Evolutionary conservation across 2,113 vertebrate genomes (phyloP), one percentile per base, ranked within the genome.

Genomic region (Sinocyclocheilus maitianheensis): DNA sequence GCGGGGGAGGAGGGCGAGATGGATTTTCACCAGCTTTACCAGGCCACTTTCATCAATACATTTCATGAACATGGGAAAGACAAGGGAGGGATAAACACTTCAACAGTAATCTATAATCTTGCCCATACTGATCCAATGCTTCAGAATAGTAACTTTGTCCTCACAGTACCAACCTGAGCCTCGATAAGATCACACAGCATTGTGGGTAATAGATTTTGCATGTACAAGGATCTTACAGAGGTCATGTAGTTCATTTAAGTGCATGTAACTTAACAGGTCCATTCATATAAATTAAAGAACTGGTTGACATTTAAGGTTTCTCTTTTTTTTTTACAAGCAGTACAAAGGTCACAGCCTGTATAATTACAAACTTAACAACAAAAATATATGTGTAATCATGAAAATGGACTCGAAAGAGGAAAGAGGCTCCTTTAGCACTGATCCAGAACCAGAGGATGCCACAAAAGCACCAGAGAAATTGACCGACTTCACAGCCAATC

Each of bases 301-400:
- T 53, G 43, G 3, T 74, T 26, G 51, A 80, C 60, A 22, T 67
- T 55, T 7, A 78, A 37, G 20, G 51, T 65, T 84, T 16, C 53
- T 83, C 22, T 67, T 11, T 10, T 11, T 46, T 55, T 84, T 76
- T 16, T 13, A 65, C 67, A 85, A 2, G 24, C 69, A 84, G 26
- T 65, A 81, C 85, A 75, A 60, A 86, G 71, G 80, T 81, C 87
- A 82, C 51, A 77, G 84, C 43, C 75, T 79, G 75, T 40, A 46
- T 40, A 82, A 40, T 48, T 85, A 75, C 30, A 63, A 79, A 85
- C 20, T 43, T 3, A 40, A 81, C 22, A 81, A 51, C 12, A 2
- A 14, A 60, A 22, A 80, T 5, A 76, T 51, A 26, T 16, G 30
- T 20, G 30, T 48, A 24, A 18, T 37, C 7, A 11, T 14, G 26